A percentile compares a stretch with the other conserved stretches of the same genome.
Conservation (phyloP, 1,140 invertebrate genomes). For the Conus ventricosus region DNA sequence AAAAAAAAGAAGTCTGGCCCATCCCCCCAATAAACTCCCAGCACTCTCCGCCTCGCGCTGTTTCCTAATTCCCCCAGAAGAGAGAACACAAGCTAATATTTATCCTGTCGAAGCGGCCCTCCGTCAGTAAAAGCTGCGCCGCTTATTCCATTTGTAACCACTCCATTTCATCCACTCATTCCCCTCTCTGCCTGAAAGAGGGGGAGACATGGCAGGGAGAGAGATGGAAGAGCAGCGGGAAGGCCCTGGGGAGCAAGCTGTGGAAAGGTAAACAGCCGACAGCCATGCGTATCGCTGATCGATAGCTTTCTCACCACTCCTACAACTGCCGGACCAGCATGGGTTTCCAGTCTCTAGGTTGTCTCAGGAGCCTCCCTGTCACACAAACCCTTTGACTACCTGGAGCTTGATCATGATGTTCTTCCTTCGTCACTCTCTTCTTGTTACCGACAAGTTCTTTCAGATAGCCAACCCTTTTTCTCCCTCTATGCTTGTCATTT, state of each 20-base stretch:
- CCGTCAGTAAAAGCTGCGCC: neutral
- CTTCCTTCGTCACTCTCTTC: neutral
- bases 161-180: conserved; percentile 14
- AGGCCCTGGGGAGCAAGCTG: neutral
- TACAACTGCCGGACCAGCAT: neutral
- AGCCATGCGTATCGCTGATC: conserved; percentile 4
- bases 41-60: neutral
- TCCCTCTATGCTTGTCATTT: neutral
- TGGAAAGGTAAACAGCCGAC: neutral
- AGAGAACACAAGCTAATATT: conserved; percentile 10
- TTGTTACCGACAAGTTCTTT: neutral
- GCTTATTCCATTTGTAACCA: conserved; percentile 19
- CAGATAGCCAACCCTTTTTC: neutral
- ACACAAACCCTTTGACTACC: too few species aligned
- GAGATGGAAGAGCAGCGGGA: neutral
- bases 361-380: too few species aligned
- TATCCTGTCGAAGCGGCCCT: neutral
- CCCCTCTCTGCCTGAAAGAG: neutral
- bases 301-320: neutral
- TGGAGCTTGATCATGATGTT: neutral
- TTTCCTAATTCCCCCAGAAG: neutral
- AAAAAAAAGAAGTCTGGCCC: too few species aligned
- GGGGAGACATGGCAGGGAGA: neutral
- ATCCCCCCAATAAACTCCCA: too few species aligned
- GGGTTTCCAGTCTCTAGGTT: too few species aligned